Base-by-base conservation (phyloP, 2,888 invertebrate genomes). In the Malacosoma neustria region DNA sequence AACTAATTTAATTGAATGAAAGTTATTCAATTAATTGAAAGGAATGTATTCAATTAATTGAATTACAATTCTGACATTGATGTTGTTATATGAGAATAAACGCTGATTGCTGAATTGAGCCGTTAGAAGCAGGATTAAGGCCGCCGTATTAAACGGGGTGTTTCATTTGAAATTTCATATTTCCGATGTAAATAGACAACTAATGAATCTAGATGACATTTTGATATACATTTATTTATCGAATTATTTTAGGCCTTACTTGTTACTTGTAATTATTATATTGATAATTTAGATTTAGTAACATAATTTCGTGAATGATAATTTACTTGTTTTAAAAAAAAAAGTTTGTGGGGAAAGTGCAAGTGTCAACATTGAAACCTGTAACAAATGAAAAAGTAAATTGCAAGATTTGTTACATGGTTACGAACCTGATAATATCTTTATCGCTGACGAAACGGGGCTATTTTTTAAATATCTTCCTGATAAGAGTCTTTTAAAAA, bases 1-100 rank as follows among this genome's bases (percentile, higher is more conserved):
- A 39, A 35, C 44, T 42, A 47, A 43, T 45, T 42, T 43, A 43
- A 52, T 52, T 47, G 35, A 52, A 42, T 37, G 29, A 32, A 40
- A 12, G 22, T 33, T 22, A 11, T 31, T 32, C 13, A 13, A 52
- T 52, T 47, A 34, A 52, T 39, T 37, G 29, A 32, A 40, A 12
- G 22, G 29, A 15, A 11, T 31, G 14, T 13, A 13, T 45, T 45
- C 35, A 38, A 47, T 49, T 37, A 50, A 53, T 40, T 41, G 39
- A 38, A 22, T 22, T 22, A 22, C 22, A 22, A 6, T 22, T 22
- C 9, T 22, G 22, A 22, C 22, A 22, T 46, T 49, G 9, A 34
- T 39, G 22, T 15, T 33, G 36, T 13, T 13, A 35, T 9, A 12
- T 35, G 40, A 39, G 43, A 33, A 42, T 39, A 40, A 39, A 41